These are phyloP conservation scores for Cylloceria caligata DNA, from an alignment of 2,888 invertebrate species.

Conservation along the genomic window DNA sequence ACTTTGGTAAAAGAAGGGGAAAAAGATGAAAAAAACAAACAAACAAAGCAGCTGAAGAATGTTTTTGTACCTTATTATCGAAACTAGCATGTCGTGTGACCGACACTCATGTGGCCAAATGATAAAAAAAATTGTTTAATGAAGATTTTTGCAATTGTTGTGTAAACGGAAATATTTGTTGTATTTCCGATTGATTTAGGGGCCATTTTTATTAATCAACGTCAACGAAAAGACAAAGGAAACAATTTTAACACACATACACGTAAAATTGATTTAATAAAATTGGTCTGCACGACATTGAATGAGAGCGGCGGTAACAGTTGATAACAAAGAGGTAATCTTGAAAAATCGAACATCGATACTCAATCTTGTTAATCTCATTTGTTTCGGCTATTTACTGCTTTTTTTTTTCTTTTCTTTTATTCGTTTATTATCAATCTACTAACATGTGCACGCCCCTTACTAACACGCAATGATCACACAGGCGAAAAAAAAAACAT, in stretches of 20 bases:
- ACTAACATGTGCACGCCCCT: constrained; percentile 55
- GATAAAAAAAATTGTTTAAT: constrained; percentile 9
- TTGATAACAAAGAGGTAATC: constrained; percentile 45
- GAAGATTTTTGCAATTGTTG: constrained; percentile 47
- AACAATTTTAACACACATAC: constrained; percentile 14
- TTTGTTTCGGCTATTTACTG: constrained; percentile 47
- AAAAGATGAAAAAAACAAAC: not conserved
- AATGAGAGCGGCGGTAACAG: constrained; percentile 33
- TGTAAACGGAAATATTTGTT: constrained; percentile 54
- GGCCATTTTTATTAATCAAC: constrained; percentile 70
- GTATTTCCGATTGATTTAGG: constrained; percentile 67
- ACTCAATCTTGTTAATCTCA: constrained; percentile 46
- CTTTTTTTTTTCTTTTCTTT: constrained; percentile 54
- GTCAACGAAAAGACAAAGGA: constrained; percentile 8
- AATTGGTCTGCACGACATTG: constrained; percentile 57
- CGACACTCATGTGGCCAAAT: constrained; percentile 1
- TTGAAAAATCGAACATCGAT: constrained; percentile 29
- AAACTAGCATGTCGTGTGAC: constrained; percentile 22
- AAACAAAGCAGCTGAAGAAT: constrained; percentile 35
- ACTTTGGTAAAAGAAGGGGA: not conserved
- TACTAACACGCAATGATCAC: constrained; percentile 45
- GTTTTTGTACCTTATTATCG: constrained; percentile 52
- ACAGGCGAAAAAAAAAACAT: constrained; percentile 9
- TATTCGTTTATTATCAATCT: constrained; percentile 19
- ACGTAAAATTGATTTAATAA: constrained; percentile 62